Percentiles rank a stretch among this genome's conserved stretches.
Conservation (phyloP, 2,113 vertebrate genomes). For the rat (Rattus norvegicus) region DNA sequence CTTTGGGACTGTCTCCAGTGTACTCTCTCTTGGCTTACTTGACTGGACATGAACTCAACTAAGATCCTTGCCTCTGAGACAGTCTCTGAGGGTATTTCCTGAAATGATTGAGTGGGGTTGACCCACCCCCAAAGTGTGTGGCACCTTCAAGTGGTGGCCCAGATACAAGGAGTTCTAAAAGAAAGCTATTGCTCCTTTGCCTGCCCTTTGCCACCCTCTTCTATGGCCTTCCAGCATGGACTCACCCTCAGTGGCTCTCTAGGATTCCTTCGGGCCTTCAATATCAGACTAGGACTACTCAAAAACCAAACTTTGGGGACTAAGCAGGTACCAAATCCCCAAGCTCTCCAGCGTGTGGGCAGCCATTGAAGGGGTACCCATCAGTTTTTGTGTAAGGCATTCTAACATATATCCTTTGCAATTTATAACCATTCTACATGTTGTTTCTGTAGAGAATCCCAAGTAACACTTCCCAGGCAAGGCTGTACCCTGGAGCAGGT, state of each 20-base stretch:
- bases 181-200: neutral
- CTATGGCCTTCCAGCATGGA: neutral
- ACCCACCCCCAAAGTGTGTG: neutral
- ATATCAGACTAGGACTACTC: neutral
- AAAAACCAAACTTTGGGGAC: neutral
- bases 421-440: neutral
- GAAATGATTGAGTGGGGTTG: neutral
- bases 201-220: neutral
- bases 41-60: neutral
- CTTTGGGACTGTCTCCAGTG: neutral
- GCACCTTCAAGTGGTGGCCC: neutral
- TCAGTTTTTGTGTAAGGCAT: neutral
- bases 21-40: neutral
- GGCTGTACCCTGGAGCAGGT: neutral
- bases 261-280: neutral
- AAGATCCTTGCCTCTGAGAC: neutral
- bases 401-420: neutral
- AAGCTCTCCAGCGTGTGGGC: neutral
- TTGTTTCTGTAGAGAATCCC: neutral
- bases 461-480: neutral
- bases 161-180: neutral
- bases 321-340: neutral
- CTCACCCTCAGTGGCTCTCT: neutral
- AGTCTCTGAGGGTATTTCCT: neutral
- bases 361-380: neutral